Evolutionary conservation across 2,797 vertebrate species (phyloP).

Genomic region (Anguilla obscura): DNA sequence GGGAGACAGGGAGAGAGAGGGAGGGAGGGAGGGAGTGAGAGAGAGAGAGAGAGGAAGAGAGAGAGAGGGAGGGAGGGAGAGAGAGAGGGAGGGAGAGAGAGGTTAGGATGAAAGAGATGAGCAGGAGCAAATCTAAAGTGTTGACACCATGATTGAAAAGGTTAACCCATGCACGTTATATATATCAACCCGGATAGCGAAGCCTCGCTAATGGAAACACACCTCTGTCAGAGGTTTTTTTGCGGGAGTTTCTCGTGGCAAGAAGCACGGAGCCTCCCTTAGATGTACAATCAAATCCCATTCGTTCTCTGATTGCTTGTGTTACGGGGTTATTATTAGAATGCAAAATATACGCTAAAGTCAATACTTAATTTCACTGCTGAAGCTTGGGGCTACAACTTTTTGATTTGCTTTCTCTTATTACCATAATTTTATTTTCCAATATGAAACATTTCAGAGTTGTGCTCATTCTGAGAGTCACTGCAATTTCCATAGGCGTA

Average conservation of each 20-base stretch:
- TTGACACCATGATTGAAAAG: constrained; percentile 99
- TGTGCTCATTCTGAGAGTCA: constrained; percentile 24
- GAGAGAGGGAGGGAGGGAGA: background rate
- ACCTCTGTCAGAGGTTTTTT: constrained; percentile 86
- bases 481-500: constrained; percentile 33
- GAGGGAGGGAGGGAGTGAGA: background rate
- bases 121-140: constrained; percentile 99
- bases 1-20: constrained; percentile 56
- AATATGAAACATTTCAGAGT: constrained; percentile 17
- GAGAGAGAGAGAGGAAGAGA: constrained; percentile 47
- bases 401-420: constrained; percentile 61
- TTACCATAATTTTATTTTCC: constrained; percentile 53
- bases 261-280: constrained; percentile 91
- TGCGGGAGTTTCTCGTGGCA: constrained; percentile 92
- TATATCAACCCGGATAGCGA: constrained; percentile 96
- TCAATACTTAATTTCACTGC: constrained; percentile 65
- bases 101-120: constrained; percentile 99
- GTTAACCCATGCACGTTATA: constrained; percentile 99
- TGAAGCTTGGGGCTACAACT: constrained; percentile 52
- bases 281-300: constrained; percentile 99
- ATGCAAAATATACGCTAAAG: constrained; percentile 76
- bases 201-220: constrained; percentile 98
- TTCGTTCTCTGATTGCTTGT: constrained; percentile 84
- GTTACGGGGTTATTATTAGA: constrained; percentile 82
- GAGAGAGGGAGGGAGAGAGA: background rate